These are phyloP conservation scores for Semnornis frantzii DNA, from an alignment of 2,113 vertebrate species.

Conservation along the genomic window DNA sequence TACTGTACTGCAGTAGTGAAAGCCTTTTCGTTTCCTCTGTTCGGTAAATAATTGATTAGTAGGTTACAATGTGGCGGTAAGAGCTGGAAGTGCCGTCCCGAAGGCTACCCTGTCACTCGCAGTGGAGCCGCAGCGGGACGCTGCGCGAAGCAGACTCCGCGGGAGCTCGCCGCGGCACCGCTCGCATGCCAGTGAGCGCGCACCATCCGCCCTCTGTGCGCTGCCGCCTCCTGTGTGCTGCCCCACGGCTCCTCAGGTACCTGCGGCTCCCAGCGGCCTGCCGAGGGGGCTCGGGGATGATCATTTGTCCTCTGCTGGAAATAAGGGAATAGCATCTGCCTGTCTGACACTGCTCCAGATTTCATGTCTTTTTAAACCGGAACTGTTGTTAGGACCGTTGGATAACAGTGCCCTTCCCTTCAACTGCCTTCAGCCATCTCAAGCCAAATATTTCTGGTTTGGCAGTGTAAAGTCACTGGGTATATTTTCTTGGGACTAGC, in stretches of 20 bases:
- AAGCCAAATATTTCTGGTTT: not conserved
- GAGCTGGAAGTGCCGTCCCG: conserved; percentile 1
- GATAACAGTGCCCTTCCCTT: not conserved
- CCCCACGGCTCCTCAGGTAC: not conserved
- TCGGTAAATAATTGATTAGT: conserved; percentile 28
- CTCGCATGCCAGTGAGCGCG: not conserved
- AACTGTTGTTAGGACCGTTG: not conserved
- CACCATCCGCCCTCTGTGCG: not conserved
- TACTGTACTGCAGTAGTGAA: not conserved
- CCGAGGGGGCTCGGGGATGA: not conserved
- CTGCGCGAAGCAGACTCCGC: not conserved
- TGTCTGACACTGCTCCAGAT: not conserved
- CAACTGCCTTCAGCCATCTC: not conserved
- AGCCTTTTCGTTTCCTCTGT: not conserved
- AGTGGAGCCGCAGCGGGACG: not conserved
- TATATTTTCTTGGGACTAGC: too few species aligned
- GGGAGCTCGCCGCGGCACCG: not conserved
- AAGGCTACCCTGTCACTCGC: not conserved
- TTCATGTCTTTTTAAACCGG: not conserved
- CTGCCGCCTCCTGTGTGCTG: not conserved
- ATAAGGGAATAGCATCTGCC: not conserved
- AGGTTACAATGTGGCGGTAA: conserved; percentile 9
- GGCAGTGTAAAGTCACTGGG: too few species aligned
- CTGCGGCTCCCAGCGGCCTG: not conserved
- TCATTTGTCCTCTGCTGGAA: not conserved